Evolutionary conservation across 2,797 vertebrate species (phyloP), one percentile per base, ranked within the genome.

Genomic region (Liparis tanakae): DNA sequence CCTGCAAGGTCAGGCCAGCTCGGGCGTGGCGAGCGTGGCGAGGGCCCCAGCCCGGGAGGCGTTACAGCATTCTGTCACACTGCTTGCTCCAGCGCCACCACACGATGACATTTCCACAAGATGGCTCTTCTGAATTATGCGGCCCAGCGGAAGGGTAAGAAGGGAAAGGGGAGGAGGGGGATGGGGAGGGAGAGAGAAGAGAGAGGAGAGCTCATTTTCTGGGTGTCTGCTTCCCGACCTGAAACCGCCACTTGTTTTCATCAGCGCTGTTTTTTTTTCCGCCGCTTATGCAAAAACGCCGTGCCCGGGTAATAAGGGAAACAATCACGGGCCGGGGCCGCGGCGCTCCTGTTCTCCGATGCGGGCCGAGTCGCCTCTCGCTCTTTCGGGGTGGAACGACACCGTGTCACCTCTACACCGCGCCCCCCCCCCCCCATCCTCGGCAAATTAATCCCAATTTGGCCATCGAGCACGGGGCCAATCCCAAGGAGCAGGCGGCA

Each of bases 201-300:
- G 67, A n/a, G n/a, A n/a, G n/a, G n/a, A n/a, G 64, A 88, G 89
- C 90, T 94, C 90, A 93, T 93, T 91, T 93, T 91, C 91, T 92
- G 90, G 89, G 88, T 92, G 89, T 92, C 91, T 93, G 91, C 89
- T 72, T 88, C 83, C 76, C 83, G 25, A 93, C 93, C 92, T 89
- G 87, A 92, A 94, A 87, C 84, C 87, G 78, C 88, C 89, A 91
- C 93, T 93, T 92, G 91, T 93, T 94, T 94, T 93, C 91, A 94
- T 92, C 92, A 92, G 84, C 41, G 63, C 85, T 81, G 25, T 30
- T 88, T 88, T 91, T 88, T n/a, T n/a, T n/a, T n/a, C n/a, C n/a
- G 83, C 89, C 83, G 83, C 87, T 93, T 92, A 94, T 93, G 91
- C 90, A 93, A 93, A 93, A 94, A 88, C 60, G 81, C 74, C 78